These are phyloP conservation scores for Sphinx pinastri DNA, from an alignment of 2,888 invertebrate genomes.

Conservation along the genomic window DNA sequence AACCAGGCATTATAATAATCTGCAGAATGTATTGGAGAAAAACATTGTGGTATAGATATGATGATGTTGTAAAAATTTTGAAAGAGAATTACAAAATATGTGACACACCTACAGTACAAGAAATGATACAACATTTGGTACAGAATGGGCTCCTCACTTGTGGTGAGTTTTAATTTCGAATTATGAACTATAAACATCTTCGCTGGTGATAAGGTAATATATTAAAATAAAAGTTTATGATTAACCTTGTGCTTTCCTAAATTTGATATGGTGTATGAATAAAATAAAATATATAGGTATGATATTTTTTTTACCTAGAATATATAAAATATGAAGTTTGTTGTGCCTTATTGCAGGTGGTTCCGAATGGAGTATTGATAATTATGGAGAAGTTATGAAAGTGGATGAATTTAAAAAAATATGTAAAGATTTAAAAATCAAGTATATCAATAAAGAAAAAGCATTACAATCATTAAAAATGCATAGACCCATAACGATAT, in stretches of 20 bases:
- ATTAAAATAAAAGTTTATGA: too few species aligned
- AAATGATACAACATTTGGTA: neutral
- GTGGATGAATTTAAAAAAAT: conserved; percentile 37
- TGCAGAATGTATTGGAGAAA: conserved; percentile 4
- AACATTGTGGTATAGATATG: neutral
- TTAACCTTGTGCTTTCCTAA: too few species aligned
- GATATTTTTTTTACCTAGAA: neutral
- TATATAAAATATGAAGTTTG: neutral
- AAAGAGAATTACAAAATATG: neutral
- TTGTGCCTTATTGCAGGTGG: neutral
- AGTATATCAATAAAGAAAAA: conserved; percentile 50
- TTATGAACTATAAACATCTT: neutral
- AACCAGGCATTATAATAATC: neutral
- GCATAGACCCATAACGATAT: conserved; percentile 52
- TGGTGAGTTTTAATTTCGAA: neutral
- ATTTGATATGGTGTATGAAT: too few species aligned
- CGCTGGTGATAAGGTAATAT: too few species aligned
- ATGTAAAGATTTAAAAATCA: conserved; percentile 38
- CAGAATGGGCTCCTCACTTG: neutral
- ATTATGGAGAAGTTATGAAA: neutral
- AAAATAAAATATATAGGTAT: too few species aligned
- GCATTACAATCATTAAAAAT: conserved; percentile 51
- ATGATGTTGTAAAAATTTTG: neutral
- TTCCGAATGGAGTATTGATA: neutral
- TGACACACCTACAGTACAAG: neutral